A percentile compares a stretch with the other conserved stretches of the same genome.
phyloP scores from a whole-genome alignment of 92 coral and sea anemone species.

The Anthopleura xanthogrammica region DNA sequence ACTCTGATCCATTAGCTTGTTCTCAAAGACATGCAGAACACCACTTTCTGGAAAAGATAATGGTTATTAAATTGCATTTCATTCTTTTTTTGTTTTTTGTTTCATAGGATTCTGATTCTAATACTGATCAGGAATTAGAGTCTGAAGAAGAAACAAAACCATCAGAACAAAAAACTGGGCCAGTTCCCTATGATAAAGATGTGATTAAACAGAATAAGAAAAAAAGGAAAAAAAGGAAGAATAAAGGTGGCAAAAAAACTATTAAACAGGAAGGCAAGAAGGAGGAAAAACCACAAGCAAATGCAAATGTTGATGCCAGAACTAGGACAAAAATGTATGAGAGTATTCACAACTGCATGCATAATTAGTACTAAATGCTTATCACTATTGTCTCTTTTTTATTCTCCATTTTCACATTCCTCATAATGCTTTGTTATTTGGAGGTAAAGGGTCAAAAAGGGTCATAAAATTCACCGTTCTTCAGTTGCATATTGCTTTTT shows the following conservation, averaged over 20 bases:
- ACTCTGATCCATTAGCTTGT: no score
- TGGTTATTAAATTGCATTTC: background rate
- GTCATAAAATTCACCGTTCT: no score
- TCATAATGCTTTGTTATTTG: no score
- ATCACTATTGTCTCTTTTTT: no score
- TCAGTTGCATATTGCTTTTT: no score
- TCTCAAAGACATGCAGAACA: no score
- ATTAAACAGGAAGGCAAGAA: background rate
- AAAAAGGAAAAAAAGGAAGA: background rate
- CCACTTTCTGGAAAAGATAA: background rate
- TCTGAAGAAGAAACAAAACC: background rate
- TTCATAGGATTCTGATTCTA: background rate
- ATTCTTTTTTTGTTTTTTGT: no score
- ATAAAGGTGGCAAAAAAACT: background rate
- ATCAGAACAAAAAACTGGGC: background rate
- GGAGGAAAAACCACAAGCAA: background rate
- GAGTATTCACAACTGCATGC: no score
- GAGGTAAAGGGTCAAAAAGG: no score
- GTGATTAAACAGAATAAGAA: background rate
- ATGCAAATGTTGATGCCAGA: background rate
- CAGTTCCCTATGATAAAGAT: background rate
- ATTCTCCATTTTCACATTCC: no score
- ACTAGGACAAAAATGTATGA: background rate
- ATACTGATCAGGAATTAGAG: background rate
- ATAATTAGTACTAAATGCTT: no score